phyloP scores from a whole-genome alignment of 2,113 vertebrate genomes.

The Hippoglossus stenolepis region DNA sequence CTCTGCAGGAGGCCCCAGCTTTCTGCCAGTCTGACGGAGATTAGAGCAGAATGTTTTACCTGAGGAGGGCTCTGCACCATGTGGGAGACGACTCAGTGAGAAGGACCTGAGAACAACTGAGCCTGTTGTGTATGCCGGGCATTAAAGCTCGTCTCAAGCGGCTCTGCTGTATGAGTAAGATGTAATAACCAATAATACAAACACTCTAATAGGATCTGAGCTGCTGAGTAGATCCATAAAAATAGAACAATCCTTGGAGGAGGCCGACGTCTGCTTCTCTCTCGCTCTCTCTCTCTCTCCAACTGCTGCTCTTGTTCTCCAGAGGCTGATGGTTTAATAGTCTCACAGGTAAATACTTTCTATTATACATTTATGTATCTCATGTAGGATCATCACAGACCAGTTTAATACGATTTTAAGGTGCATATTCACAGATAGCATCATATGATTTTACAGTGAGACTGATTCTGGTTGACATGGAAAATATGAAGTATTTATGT shows the following conservation, averaged over 20 bases:
- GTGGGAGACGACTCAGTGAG: conserved; percentile 34
- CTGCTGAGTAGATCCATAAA: conserved; percentile 50
- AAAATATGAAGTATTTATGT: no score
- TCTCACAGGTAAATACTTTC: conserved; percentile 14
- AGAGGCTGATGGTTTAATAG: conserved; percentile 22
- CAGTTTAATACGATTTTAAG: no score
- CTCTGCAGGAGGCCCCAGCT: conserved; percentile 57
- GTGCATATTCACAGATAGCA: no score
- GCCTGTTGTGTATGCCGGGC: conserved; percentile 6
- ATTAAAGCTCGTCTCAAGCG: conserved; percentile 4
- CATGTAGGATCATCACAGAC: no score
- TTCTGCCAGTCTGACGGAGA: conserved; percentile 49
- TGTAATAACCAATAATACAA: conserved; percentile 50
- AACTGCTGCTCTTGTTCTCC: conserved; percentile 22
- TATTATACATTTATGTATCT: no score
- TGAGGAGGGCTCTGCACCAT: conserved; percentile 29
- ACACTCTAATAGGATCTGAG: conserved; percentile 70
- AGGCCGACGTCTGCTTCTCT: conserved; percentile 6
- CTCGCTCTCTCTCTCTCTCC: conserved; percentile 12
- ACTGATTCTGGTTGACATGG: no score
- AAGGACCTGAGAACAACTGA: conserved; percentile 26
- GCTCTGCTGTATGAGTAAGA: conserved; percentile 14
- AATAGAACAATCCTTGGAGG: conserved; percentile 61
- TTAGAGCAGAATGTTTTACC: conserved; percentile 56
- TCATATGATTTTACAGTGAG: no score